Evolutionary conservation across 2,888 invertebrate genomes (phyloP).

Genomic region (Ctenicera cuprea): DNA sequence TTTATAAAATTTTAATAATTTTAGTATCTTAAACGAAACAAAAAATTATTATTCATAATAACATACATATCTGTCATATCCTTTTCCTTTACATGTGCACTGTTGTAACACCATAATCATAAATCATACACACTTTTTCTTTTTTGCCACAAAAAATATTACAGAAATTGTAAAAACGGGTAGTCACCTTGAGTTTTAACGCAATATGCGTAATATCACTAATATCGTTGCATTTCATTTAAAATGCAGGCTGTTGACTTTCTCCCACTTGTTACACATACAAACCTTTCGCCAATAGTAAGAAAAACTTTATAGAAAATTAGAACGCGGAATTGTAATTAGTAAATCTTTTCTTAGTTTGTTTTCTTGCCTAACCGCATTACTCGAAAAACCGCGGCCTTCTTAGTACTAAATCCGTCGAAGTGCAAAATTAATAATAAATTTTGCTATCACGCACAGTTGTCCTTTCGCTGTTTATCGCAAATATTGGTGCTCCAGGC

Average conservation of each 20-base stretch:
- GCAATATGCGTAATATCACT: background rate
- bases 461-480: too few species aligned
- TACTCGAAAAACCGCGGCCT: constrained; percentile 79
- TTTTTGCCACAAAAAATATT: background rate
- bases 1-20: too few species aligned
- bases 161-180: background rate
- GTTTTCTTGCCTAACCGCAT: constrained; percentile 55
- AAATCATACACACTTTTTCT: too few species aligned
- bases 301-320: constrained; percentile 12
- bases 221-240: background rate
- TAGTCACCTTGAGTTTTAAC: background rate
- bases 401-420: background rate
- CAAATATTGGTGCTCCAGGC: too few species aligned
- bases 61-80: too few species aligned
- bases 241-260: constrained; percentile 21
- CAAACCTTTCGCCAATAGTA: constrained; percentile 11
- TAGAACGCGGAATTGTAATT: constrained; percentile 20
- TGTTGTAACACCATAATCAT: too few species aligned
- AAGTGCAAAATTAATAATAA: background rate
- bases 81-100: too few species aligned
- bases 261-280: constrained; percentile 24
- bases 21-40: too few species aligned
- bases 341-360: background rate
- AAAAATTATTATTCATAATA: too few species aligned
- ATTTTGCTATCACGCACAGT: background rate